Percentiles rank a stretch among this genome's conserved stretches.
phyloP scores from a whole-genome alignment of 2,113 vertebrate species.

The Mesoclemmys tuberculata region DNA sequence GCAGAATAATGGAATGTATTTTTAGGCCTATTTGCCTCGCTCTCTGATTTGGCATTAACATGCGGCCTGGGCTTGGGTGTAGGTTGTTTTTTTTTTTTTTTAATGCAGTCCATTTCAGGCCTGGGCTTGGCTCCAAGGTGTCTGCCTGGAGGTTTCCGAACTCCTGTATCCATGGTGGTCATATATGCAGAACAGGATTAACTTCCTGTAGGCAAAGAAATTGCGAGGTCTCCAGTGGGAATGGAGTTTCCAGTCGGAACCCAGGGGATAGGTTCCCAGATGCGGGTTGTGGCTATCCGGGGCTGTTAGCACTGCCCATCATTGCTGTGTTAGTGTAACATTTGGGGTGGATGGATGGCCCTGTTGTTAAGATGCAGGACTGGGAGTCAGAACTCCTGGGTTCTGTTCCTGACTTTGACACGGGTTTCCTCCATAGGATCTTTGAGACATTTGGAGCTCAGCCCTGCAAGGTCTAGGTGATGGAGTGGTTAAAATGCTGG shows the following conservation, averaged over 20 bases:
- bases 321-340: neutral
- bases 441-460: neutral
- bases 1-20: neutral
- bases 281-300: neutral
- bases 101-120: conserved; percentile 41
- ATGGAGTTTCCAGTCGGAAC: neutral
- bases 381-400: neutral
- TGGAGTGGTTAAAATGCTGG: neutral
- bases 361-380: neutral
- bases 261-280: neutral
- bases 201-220: neutral
- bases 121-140: neutral
- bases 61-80: neutral
- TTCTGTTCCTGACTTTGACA: neutral
- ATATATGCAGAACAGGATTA: neutral
- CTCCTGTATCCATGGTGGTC: neutral
- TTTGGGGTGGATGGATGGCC: neutral
- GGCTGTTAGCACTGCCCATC: neutral
- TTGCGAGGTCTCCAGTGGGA: neutral
- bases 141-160: neutral
- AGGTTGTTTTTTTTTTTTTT: no score
- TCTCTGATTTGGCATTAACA: neutral
- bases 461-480: neutral
- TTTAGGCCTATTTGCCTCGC: neutral
- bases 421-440: neutral